Evolutionary conservation across 2,113 vertebrate species (phyloP).

Genomic region (Coptodon rendalli): DNA sequence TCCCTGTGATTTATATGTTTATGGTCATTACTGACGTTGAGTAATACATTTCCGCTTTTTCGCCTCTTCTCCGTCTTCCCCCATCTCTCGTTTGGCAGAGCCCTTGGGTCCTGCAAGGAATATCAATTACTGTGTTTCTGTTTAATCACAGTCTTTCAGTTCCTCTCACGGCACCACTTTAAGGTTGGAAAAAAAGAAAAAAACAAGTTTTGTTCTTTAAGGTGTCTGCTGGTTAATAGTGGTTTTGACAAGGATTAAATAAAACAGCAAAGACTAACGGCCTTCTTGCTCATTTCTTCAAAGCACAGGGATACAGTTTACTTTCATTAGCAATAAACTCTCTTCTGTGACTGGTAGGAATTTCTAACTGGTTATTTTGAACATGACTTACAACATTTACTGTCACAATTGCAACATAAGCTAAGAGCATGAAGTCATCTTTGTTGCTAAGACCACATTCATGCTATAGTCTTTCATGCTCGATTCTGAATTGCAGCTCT

Average conservation of each 20-base stretch:
- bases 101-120: conserved; percentile 57
- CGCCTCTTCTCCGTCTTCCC: conserved; percentile 39
- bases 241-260: not conserved
- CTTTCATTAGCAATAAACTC: not conserved
- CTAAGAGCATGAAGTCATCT: not conserved
- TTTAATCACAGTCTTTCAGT: conserved; percentile 58
- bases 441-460: not conserved
- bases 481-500: not conserved
- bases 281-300: not conserved
- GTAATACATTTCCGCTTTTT: conserved; percentile 67
- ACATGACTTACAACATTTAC: not conserved
- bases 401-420: not conserved
- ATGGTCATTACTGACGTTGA: conserved; percentile 74
- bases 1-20: conserved; percentile 78
- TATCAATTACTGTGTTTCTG: conserved; percentile 68
- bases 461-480: not conserved
- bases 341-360: not conserved
- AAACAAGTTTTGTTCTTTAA: conserved; percentile 17
- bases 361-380: not conserved
- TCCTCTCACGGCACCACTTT: conserved; percentile 5
- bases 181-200: not conserved
- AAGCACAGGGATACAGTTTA: not conserved
- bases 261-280: not conserved
- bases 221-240: not conserved
- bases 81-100: conserved; percentile 58